These are phyloP conservation scores for Drosophila takahashii DNA, from an alignment of 1,140 invertebrate species.

Conservation along the genomic window DNA sequence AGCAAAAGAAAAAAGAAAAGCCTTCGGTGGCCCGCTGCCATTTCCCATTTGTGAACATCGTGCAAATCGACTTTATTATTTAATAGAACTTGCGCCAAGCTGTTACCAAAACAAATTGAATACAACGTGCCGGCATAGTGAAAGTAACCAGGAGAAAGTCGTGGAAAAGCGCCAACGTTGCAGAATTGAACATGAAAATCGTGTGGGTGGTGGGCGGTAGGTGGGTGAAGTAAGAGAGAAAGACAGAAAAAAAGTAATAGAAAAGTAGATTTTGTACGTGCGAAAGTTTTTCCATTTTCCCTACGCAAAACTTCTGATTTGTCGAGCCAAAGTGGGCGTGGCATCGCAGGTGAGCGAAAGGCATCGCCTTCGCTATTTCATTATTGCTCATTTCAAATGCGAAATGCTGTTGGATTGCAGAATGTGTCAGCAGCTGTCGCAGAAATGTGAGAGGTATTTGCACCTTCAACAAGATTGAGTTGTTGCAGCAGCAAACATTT, in stretches of 20 bases:
- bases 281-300: constrained; percentile 81
- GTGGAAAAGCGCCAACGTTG: constrained; percentile 29
- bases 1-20: constrained; percentile 22
- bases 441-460: constrained; percentile 52
- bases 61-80: constrained; percentile 80
- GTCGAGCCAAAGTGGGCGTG: constrained; percentile 26
- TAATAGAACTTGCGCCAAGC: constrained; percentile 78
- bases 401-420: constrained; percentile 46
- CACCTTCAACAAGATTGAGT: constrained; percentile 31
- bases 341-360: constrained; percentile 17
- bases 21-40: neutral
- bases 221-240: constrained; percentile 11
- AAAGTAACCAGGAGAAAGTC: constrained; percentile 23
- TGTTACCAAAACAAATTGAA: constrained; percentile 82
- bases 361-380: constrained; percentile 23
- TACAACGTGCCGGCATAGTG: constrained; percentile 62
- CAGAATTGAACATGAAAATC: constrained; percentile 42
- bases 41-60: constrained; percentile 49
- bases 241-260: constrained; percentile 62
- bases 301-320: constrained; percentile 64
- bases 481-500: constrained; percentile 36
- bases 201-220: neutral
- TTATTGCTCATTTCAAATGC: constrained; percentile 72
- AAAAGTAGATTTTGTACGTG: constrained; percentile 79
- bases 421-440: constrained; percentile 59